These are phyloP conservation scores for Puffinus mauretanicus DNA, from an alignment of 2,113 vertebrate species.

Conservation along the genomic window DNA sequence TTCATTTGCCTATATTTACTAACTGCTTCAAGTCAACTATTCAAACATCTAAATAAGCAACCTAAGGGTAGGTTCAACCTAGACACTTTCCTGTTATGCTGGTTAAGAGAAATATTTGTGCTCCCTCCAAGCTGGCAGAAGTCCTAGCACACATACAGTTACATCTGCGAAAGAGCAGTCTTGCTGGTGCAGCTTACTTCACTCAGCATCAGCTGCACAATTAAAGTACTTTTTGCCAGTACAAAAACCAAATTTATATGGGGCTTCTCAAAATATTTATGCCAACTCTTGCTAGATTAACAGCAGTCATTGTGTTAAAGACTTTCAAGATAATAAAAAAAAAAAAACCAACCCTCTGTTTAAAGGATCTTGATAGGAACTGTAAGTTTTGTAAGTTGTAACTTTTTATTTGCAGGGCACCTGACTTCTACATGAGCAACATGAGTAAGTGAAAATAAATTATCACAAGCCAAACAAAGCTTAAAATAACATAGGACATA, in stretches of 20 bases:
- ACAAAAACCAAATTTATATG: not conserved
- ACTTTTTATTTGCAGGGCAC: not conserved
- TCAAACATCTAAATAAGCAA: conserved; percentile 32
- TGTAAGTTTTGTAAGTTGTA: not conserved
- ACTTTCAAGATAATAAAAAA: not conserved
- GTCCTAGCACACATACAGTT: not conserved
- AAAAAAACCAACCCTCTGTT: not conserved
- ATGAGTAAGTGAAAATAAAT: conserved; percentile 4
- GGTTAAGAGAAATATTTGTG: not conserved
- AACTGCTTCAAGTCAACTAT: not conserved
- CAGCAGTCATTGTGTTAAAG: not conserved
- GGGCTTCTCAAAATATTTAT: not conserved
- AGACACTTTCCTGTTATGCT: not conserved
- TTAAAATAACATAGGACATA: conserved; percentile 19
- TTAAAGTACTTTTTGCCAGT: not conserved
- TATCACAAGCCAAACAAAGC: not conserved
- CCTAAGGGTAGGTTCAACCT: conserved; percentile 40
- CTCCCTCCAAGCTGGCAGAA: conserved; percentile 31
- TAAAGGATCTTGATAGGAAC: not conserved
- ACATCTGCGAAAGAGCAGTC: not conserved
- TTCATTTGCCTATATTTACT: not conserved
- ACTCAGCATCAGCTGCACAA: not conserved
- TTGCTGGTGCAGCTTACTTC: not conserved
- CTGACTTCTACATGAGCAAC: not conserved
- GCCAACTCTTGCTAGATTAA: not conserved